Conservation (phyloP, 2,888 invertebrate species). For the Agrochola circellaris region DNA sequence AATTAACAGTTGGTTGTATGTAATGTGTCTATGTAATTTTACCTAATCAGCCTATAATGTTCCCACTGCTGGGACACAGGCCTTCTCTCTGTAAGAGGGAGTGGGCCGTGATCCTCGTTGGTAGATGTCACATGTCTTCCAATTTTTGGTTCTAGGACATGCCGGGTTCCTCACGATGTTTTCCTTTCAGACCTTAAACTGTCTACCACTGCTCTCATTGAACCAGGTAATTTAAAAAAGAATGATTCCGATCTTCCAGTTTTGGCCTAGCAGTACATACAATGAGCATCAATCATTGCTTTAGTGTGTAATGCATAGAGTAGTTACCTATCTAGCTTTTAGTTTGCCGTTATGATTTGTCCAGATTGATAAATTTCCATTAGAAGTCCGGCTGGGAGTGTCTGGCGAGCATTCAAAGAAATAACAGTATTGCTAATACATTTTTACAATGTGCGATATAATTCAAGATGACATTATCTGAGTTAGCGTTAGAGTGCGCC, state of each 20-base stretch:
- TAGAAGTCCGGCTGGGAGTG: background rate
- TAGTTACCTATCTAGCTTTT: background rate
- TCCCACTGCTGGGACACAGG: no score
- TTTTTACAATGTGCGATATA: slow-evolving; percentile 56
- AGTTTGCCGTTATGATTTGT: slow-evolving; percentile 26
- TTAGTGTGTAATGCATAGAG: background rate
- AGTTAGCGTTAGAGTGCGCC: slow-evolving; percentile 55
- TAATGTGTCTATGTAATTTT: no score
- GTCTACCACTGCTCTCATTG: no score
- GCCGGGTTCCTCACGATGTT: no score
- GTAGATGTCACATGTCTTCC: no score
- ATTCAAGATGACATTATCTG: slow-evolving; percentile 65
- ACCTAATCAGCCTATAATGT: no score
- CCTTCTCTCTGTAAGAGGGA: no score
- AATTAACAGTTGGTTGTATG: no score
- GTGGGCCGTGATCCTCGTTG: no score
- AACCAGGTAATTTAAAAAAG: background rate
- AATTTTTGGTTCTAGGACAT: no score
- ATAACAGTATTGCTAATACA: slow-evolving; percentile 53
- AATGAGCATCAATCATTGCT: slow-evolving; percentile 19
- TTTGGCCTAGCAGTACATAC: background rate
- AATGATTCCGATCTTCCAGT: background rate
- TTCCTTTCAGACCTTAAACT: no score
- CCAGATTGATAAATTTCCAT: slow-evolving; percentile 20
- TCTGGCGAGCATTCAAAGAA: slow-evolving; percentile 43